phyloP scores from a whole-genome alignment of 2,113 vertebrate species.

The Carollia perspicillata region DNA sequence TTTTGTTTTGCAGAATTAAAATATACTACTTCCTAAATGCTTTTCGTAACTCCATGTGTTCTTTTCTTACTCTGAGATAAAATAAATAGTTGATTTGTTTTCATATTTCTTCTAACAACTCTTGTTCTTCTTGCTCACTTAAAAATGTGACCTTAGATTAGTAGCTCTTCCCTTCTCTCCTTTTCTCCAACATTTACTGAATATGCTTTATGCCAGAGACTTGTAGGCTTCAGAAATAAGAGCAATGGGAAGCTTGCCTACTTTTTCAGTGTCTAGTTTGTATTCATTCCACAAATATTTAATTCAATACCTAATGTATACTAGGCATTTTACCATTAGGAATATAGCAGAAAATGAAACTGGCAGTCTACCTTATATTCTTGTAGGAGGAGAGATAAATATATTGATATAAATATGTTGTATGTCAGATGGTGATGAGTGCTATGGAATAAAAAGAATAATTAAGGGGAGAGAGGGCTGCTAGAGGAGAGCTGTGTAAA shows the following conservation, averaged over 20 bases:
- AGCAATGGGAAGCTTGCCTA: not conserved
- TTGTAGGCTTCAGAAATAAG: not conserved
- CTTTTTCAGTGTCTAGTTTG: constrained; percentile 26
- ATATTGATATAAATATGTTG: not conserved
- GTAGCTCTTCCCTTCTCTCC: not conserved
- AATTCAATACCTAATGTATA: not conserved
- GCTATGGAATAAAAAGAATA: not conserved
- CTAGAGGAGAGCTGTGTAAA: not conserved
- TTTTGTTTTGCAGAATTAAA: constrained; percentile 36
- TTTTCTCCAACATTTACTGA: not conserved
- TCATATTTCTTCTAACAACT: not conserved
- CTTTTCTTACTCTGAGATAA: constrained; percentile 14
- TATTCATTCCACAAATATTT: not conserved
- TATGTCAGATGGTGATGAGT: not conserved
- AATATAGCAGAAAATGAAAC: constrained; percentile 15
- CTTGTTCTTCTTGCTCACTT: not conserved
- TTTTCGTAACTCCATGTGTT: not conserved
- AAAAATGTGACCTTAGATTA: not conserved
- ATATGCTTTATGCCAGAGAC: not conserved
- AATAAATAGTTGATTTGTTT: constrained; percentile 37
- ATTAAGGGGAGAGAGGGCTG: not conserved
- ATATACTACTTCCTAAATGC: not conserved
- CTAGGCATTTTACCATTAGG: not conserved
- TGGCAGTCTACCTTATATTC: not conserved
- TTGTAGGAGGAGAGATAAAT: not conserved